A percentile compares a stretch with the other conserved stretches of the same genome.
Conservation (phyloP, 2,888 invertebrate genomes). For the Rhyacophila evoluta region DNA sequence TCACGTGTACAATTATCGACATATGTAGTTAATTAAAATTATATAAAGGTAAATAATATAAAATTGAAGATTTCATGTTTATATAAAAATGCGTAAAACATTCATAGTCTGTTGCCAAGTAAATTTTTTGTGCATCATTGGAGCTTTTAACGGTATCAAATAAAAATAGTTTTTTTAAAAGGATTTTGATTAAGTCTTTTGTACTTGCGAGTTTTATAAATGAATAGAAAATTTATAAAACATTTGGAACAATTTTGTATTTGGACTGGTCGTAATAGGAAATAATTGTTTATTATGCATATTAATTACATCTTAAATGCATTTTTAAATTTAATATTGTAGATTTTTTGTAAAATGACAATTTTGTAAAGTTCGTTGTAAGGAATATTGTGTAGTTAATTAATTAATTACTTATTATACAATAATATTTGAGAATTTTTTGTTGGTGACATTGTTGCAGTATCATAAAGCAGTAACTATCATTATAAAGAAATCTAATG, state of each 20-base stretch:
- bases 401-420: slow-evolving; percentile 8
- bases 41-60: too few species aligned
- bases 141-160: too few species aligned
- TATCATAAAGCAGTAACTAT: too few species aligned
- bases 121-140: too few species aligned
- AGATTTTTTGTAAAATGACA: not conserved
- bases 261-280: too few species aligned
- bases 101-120: too few species aligned
- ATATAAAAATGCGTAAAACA: too few species aligned
- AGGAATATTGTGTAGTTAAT: not conserved
- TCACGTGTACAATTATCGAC: too few species aligned
- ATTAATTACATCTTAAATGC: not conserved
- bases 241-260: not conserved
- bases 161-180: slow-evolving; percentile 21
- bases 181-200: slow-evolving; percentile 25
- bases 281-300: too few species aligned
- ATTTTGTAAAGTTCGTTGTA: not conserved
- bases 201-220: not conserved
- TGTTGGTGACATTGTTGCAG: not conserved
- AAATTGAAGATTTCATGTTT: too few species aligned
- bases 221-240: not conserved
- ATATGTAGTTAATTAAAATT: too few species aligned
- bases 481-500: too few species aligned
- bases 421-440: not conserved
- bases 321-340: not conserved